Conservation (phyloP, 2,797 vertebrate genomes). For the Erethizon dorsatum region DNA sequence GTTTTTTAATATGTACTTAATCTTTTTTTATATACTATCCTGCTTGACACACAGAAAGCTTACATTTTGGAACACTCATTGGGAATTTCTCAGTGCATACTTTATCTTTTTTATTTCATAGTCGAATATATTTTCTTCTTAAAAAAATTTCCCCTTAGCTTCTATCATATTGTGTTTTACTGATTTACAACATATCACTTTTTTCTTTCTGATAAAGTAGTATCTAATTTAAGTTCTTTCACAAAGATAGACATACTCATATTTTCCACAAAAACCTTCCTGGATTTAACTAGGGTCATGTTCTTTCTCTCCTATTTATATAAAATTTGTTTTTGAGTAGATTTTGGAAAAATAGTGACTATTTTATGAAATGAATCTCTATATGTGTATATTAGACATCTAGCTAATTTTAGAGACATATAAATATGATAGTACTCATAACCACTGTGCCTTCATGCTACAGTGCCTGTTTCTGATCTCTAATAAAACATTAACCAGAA, state of each 20-base stretch:
- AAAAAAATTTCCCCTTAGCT: background rate
- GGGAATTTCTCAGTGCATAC: background rate
- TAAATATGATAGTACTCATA: background rate
- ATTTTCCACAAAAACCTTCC: background rate
- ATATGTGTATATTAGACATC: background rate
- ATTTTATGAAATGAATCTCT: background rate
- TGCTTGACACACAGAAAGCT: background rate
- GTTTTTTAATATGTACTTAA: background rate
- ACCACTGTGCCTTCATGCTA: background rate
- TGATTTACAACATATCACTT: background rate
- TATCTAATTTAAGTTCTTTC: background rate
- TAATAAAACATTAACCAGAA: background rate
- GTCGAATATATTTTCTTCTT: constrained; percentile 13
- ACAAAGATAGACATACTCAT: background rate
- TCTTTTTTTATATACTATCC: background rate
- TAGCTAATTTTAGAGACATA: background rate
- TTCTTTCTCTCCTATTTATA: background rate
- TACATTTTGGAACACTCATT: background rate
- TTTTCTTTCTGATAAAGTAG: constrained; percentile 29
- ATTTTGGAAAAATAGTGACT: background rate
- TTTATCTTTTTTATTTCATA: background rate
- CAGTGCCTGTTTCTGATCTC: background rate
- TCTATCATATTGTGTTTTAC: background rate
- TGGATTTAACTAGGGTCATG: background rate
- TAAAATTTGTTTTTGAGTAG: background rate